Base-by-base conservation (phyloP, 2,797 vertebrate species). In the Scyliorhinus canicula region DNA sequence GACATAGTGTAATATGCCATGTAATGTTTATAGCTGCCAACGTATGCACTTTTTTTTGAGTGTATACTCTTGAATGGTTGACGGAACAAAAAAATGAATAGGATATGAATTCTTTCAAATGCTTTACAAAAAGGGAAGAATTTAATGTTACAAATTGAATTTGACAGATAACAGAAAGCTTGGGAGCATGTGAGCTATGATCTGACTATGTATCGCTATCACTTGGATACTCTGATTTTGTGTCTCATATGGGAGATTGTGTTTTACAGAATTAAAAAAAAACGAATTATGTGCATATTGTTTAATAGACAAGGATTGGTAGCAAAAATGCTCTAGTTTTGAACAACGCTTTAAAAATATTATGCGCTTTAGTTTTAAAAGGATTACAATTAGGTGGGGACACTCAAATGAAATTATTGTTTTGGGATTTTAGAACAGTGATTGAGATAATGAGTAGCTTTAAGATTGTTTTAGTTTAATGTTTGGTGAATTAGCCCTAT, bases 41-140 rank as follows among this genome's bases (percentile, higher is more conserved):
- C 97, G 98, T 98, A 98, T 98, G 98, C 98, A 99, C 98, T 98
- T 98, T 98, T 74, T 98, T 94, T 98, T 98, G 97, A 98, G 98
- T 98, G 98, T 98, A 98, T 99, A 98, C 99, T 98, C 98, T 98
- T 98, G 98, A 98, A 98, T 98, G 98, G 98, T 98, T 98, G 98
- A 98, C 98, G 97, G 97, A 98, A 97, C 97, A 97, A 97, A 91
- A 67, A 90, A 97, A 97, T 96, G 97, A 98, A 97, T 96, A 97
- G 98, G 97, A 98, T 97, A 97, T 96, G 96, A 97, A 98, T 98
- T 98, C 98, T 98, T 98, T 98, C 98, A 98, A 98, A 98, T 97
- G 98, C 98, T 98, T 98, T 97, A 97, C 98, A 97, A 97, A 97
- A 96, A 63, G 57, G 96, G 97, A 98, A 97, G 97, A 97, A 99